phyloP scores from a whole-genome alignment of 2,888 invertebrate species.

The Schizotus pectinicornis region DNA sequence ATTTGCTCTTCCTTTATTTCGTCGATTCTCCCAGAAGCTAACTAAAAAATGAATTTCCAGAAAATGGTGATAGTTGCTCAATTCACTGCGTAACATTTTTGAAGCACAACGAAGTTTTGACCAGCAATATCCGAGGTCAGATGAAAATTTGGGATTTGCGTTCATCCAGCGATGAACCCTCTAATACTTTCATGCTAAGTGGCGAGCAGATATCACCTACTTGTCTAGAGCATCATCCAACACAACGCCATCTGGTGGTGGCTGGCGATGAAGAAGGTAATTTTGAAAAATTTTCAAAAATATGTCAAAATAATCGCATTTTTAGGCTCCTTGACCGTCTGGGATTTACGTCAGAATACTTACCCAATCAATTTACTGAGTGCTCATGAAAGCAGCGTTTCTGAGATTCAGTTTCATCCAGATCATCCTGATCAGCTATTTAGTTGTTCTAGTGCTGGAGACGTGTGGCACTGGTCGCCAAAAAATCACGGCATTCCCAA shows the following conservation, averaged over 20 bases:
- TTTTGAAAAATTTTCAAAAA: neutral
- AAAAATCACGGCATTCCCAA: constrained; percentile 50
- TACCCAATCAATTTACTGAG: constrained; percentile 83
- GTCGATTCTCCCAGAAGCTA: no score
- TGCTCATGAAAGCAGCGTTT: constrained; percentile 77
- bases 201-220: constrained; percentile 77
- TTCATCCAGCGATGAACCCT: constrained; percentile 66
- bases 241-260: constrained; percentile 81
- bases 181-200: constrained; percentile 74
- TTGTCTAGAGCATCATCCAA: constrained; percentile 82
- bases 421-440: constrained; percentile 84
- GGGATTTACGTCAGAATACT: constrained; percentile 86
- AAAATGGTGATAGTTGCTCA: constrained; percentile 82
- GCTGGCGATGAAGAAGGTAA: constrained; percentile 83
- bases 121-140: constrained; percentile 86
- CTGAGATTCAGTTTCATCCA: constrained; percentile 88
- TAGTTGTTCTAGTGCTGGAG: constrained; percentile 80
- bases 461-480: constrained; percentile 90
- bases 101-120: constrained; percentile 75
- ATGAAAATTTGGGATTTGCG: constrained; percentile 90
- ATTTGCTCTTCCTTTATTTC: no score
- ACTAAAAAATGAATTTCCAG: constrained; percentile 53
- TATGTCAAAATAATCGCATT: neutral
- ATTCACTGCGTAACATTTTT: constrained; percentile 79
- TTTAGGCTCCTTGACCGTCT: constrained; percentile 76